phyloP scores from a whole-genome alignment of 2,113 vertebrate species.

The Gulo gulo region DNA sequence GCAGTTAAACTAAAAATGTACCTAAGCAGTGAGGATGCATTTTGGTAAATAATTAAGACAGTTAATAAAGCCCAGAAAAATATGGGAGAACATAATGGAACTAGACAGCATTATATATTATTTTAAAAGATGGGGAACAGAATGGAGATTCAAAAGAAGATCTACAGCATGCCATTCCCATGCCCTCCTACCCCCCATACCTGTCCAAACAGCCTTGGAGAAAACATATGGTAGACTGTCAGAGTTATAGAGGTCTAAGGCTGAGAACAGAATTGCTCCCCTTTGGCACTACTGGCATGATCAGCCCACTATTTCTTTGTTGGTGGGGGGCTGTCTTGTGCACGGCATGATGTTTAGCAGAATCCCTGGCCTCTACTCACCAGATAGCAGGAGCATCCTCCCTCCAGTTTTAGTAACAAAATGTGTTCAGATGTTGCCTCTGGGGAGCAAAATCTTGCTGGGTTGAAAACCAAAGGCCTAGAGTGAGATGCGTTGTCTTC shows the following conservation, averaged over 20 bases:
- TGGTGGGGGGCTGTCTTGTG: neutral
- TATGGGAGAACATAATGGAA: neutral
- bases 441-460: neutral
- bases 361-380: neutral
- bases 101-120: neutral
- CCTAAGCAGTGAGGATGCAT: neutral
- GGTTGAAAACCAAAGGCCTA: neutral
- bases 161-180: neutral
- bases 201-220: neutral
- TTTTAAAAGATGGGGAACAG: neutral
- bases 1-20: neutral
- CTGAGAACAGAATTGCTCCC: neutral
- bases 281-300: neutral
- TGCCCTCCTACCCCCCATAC: neutral
- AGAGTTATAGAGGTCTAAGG: neutral
- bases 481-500: neutral
- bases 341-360: neutral
- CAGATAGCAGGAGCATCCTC: neutral
- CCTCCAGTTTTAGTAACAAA: neutral
- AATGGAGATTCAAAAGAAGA: neutral
- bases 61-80: neutral
- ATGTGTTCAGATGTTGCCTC: neutral
- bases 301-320: neutral
- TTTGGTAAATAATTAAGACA: neutral
- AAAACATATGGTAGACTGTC: neutral